Evolutionary conservation across 2,797 vertebrate genomes (phyloP), one percentile per base, ranked within the genome.

Genomic region (Chelmon rostratus): DNA sequence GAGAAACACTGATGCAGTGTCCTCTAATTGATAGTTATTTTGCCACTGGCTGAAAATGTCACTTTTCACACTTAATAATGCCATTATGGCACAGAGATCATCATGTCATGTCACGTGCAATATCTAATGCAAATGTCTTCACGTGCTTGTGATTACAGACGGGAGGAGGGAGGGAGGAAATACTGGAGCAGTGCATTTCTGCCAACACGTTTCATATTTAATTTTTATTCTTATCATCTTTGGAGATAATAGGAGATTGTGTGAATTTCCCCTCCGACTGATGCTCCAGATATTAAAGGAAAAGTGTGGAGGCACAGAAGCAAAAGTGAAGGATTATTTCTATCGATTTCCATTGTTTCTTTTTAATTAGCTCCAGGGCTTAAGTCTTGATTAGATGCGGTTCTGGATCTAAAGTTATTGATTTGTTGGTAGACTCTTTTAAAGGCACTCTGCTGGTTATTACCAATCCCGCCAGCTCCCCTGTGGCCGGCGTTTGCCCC

Each of bases 281-380:
- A 87, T 68, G 72, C 23, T 57, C 47, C 69, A 56, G 44, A 67
- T 74, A 59, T 77, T 81, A 75, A 83, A 78, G 35, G 33, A 31
- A 80, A 87, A 40, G 67, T 44, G 72, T 59, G 75, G 83, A 79
- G 75, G 73, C 49, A 40, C 42, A 66, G 79, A 78, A 76, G 76
- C 73, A 85, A 82, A 84, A 61, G 63, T 64, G 72, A 57, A 18
- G 42, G 65, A 92, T 90, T 77, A 86, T 91, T 87, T 79, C 18
- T 72, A 93, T 94, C 3, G 89, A 93, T 94, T 89, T 74, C 62
- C 50, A 86, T 89, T 86, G 84, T 91, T 90, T 89, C 61, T 85
- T 76, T 86, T 85, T 84, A 93, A 94, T 94, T 92, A 84, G 87
- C 90, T 73, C 15, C 42, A 42, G 80, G 77, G 76, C 35, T 81